A percentile compares a stretch with the other conserved stretches of the same genome.
Evolutionary conservation across 2,797 vertebrate species (phyloP).

Genomic region (Denticeps clupeoides): DNA sequence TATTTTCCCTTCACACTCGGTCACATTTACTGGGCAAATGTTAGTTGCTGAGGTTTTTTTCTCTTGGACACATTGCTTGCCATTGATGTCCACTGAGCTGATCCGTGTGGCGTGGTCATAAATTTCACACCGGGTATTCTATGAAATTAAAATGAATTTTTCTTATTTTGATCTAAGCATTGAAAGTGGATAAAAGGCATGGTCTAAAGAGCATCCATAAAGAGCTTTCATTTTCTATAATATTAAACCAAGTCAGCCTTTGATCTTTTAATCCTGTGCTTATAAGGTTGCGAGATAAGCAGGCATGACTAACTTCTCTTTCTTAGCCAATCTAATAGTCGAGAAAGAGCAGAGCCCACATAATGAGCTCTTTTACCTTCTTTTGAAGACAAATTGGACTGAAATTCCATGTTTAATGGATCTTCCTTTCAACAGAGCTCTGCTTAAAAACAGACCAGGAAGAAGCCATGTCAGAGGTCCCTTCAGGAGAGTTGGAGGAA

Average conservation of each 20-base stretch:
- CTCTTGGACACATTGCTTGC: background rate
- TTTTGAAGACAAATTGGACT: constrained; percentile 71
- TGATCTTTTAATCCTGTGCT: constrained; percentile 97
- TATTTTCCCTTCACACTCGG: too few species aligned
- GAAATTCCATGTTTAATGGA: constrained; percentile 64
- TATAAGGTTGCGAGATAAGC: constrained; percentile 96
- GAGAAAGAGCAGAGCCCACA: constrained; percentile 67
- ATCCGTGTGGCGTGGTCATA: constrained; percentile 48
- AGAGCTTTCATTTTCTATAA: constrained; percentile 80
- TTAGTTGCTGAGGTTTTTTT: background rate
- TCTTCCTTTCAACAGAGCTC: constrained; percentile 52
- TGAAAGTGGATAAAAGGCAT: constrained; percentile 51
- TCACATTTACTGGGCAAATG: too few species aligned
- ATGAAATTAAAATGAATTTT: constrained; percentile 55
- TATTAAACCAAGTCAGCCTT: constrained; percentile 84
- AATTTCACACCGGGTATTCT: constrained; percentile 46
- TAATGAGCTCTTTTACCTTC: constrained; percentile 71
- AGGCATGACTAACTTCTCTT: constrained; percentile 84
- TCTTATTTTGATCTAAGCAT: constrained; percentile 52
- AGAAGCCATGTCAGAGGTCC: background rate
- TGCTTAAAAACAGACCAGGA: constrained; percentile 13
- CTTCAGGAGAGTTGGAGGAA: background rate
- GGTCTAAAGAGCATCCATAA: constrained; percentile 61
- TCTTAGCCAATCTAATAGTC: constrained; percentile 73
- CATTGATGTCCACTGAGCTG: constrained; percentile 20